Percentiles rank a stretch among this genome's conserved stretches.
Conservation (phyloP, 2,113 vertebrate genomes). For the Bubo scandiacus region DNA sequence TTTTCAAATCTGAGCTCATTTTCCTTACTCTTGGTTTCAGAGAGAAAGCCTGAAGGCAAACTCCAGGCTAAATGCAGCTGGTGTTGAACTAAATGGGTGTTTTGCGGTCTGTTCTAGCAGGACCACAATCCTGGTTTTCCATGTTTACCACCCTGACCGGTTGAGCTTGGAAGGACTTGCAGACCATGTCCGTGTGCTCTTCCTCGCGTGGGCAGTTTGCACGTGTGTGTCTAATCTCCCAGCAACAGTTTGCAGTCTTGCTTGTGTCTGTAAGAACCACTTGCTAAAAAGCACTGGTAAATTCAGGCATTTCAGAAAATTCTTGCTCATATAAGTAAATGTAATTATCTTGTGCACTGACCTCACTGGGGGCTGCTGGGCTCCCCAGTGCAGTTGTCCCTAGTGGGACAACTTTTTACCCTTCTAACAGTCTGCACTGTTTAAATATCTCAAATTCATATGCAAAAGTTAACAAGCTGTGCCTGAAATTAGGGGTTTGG, state of each 20-base stretch:
- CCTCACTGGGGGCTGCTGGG: not conserved
- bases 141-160: not conserved
- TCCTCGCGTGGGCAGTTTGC: not conserved
- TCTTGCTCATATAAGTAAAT: not conserved
- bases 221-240: not conserved
- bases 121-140: not conserved
- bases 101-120: accelerated
- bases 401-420: not conserved
- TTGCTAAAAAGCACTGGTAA: not conserved
- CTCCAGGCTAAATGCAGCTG: not conserved
- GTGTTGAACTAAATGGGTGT: not conserved
- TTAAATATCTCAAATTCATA: not conserved
- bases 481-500: not conserved
- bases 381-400: not conserved
- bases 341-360: not conserved
- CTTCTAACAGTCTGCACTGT: not conserved
- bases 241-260: not conserved
- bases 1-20: not conserved
- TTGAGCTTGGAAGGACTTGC: not conserved
- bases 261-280: not conserved
- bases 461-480: not conserved
- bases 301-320: not conserved
- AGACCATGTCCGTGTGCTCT: not conserved
- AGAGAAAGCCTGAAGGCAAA: not conserved
- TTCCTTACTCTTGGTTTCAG: not conserved